A percentile compares a stretch with the other conserved stretches of the same genome.
Evolutionary conservation across 2,113 vertebrate genomes (phyloP).

Genomic region (Oenanthe melanoleuca): DNA sequence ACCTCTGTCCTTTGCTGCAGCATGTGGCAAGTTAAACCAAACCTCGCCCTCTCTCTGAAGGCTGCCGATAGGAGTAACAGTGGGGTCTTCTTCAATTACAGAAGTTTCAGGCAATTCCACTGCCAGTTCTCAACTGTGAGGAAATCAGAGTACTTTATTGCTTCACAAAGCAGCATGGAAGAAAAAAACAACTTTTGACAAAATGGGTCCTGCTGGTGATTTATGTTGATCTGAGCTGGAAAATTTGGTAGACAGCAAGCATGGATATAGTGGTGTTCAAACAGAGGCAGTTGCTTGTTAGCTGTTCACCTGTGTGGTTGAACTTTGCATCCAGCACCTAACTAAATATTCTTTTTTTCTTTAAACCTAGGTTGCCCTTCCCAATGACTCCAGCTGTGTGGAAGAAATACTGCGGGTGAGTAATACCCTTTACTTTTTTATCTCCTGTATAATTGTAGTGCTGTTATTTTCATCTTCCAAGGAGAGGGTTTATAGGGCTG

Average conservation of each 20-base stretch:
- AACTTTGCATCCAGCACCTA: constrained; percentile 36
- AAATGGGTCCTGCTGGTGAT: constrained; percentile 16
- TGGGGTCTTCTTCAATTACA: constrained; percentile 49
- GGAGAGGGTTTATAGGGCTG: neutral
- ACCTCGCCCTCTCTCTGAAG: neutral
- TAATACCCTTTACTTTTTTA: constrained; percentile 55
- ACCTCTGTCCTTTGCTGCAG: constrained; percentile 33
- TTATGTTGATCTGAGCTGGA: constrained; percentile 41
- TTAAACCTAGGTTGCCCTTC: constrained; percentile 87
- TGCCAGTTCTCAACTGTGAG: constrained; percentile 44
- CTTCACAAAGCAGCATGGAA: neutral
- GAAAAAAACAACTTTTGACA: constrained; percentile 12
- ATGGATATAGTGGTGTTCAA: constrained; percentile 4
- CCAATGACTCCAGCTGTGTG: constrained; percentile 94
- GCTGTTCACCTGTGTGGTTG: neutral
- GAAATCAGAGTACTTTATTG: constrained; percentile 47
- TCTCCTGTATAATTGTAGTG: constrained; percentile 9
- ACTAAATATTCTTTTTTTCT: constrained; percentile 31
- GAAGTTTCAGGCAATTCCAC: constrained; percentile 31
- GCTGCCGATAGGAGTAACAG: neutral
- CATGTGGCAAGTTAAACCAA: neutral
- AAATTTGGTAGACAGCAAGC: neutral
- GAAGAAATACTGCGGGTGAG: constrained; percentile 97
- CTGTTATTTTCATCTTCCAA: neutral
- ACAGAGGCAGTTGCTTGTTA: neutral